Evolutionary conservation across 2,797 vertebrate species (phyloP), one percentile per base, ranked within the genome.

Genomic region (Streptopelia turtur): DNA sequence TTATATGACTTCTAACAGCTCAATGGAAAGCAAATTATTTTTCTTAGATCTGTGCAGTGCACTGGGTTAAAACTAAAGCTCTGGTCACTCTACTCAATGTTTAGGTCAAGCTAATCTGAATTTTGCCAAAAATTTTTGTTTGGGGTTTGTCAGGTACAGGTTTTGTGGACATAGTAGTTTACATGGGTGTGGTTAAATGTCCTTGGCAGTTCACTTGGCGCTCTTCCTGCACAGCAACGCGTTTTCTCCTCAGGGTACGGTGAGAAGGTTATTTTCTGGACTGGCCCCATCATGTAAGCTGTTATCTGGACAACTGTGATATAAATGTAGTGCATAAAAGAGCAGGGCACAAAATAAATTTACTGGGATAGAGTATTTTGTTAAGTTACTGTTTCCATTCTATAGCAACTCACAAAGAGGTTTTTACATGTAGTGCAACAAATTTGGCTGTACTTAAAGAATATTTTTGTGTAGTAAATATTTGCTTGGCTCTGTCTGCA

Each of bases 11-110:
- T 64, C 9, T 72, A 74, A 60, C 17, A 70, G 15, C 47, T 39
- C 6, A n/a, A 11, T 23, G 24, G 28, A 35, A 85, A 76, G 8
- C 16, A 79, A 33, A 39, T 60, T 45, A 25, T 65, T 61, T 78
- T 90, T 63, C 43, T 80, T 25, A 7, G 22, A 17, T 83, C 31
- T 12, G 4, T 59, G n/a, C 13, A 49, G 20, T 5, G 2, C 0
- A 0, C 43, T 72, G 64, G 20, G 31, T 63, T 43, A 70, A 83
- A 76, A 60, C 12, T 10, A 57, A 91, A 78, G n/a, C 17, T 87
- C 56, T 12, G 5, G 4, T 74, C 14, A 33, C 23, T 74, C 31
- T 0, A 0, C 31, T 39, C 21, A 22, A 4, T 56, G n/a, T 60
- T 83, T 70, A 59, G n/a, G 30, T 87, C 45, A 79, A 41, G 21